phyloP scores from a whole-genome alignment of 2,888 invertebrate species.

The Drymonia ruficornis region DNA sequence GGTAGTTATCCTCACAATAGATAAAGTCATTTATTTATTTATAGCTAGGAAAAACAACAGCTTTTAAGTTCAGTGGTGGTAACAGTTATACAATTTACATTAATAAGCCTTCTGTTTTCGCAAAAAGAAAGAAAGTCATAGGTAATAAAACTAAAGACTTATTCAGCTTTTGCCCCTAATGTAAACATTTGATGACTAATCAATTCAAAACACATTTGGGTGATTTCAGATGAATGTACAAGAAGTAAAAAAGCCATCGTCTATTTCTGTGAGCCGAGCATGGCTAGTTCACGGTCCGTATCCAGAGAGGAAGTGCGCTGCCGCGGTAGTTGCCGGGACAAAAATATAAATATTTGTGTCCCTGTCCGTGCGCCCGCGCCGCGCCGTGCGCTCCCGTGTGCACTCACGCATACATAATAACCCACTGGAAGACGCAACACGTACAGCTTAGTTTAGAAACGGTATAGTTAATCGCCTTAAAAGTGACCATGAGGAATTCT shows the following conservation, averaged over 20 bases:
- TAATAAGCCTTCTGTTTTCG: no score
- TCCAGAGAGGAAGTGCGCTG: constrained; percentile 45
- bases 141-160: no score
- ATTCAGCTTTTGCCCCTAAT: no score
- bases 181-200: no score
- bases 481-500: background rate
- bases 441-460: constrained; percentile 4
- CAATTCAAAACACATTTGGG: constrained; percentile 17
- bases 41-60: no score
- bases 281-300: constrained; percentile 44
- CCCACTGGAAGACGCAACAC: constrained; percentile 17
- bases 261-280: constrained; percentile 45
- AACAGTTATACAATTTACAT: no score
- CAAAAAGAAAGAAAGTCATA: no score
- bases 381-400: constrained; percentile 24
- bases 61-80: no score
- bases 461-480: background rate
- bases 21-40: no score
- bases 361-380: no score
- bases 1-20: no score
- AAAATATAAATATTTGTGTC: constrained; percentile 53
- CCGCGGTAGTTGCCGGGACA: constrained; percentile 35
- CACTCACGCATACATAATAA: constrained; percentile 10
- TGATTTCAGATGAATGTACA: constrained; percentile 25
- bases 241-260: constrained; percentile 40